Conservation (phyloP, 1,140 invertebrate genomes). For the Rhizoglyphus robini region DNA sequence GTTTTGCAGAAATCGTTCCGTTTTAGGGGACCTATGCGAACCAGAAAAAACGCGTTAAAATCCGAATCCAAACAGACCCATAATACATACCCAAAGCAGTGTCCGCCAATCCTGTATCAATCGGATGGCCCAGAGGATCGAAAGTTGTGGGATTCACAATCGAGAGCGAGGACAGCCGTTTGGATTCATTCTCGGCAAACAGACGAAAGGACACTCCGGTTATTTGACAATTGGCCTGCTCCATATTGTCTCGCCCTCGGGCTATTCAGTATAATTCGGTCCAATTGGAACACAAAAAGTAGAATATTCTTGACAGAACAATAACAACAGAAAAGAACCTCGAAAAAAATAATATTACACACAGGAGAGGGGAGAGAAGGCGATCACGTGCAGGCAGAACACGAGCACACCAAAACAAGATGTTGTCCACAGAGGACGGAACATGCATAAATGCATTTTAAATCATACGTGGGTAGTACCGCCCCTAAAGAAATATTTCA, state of each 20-base stretch:
- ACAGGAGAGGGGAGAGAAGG: too few species aligned
- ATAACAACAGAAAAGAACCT: too few species aligned
- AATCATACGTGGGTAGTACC: too few species aligned
- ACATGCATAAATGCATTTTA: too few species aligned
- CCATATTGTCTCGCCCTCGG: not conserved
- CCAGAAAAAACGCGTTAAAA: slow-evolving; percentile 17
- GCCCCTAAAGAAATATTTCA: too few species aligned
- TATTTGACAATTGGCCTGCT: slow-evolving; percentile 10
- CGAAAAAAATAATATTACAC: too few species aligned
- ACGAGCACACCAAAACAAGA: too few species aligned
- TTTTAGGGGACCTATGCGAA: slow-evolving; percentile 35
- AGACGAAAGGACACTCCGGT: slow-evolving; percentile 18
- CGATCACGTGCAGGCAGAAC: too few species aligned
- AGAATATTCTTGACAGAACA: too few species aligned
- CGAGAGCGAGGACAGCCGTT: slow-evolving; percentile 67
- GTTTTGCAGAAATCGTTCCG: slow-evolving; percentile 59
- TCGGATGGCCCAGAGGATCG: slow-evolving; percentile 65
- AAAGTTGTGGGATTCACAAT: slow-evolving; percentile 68
- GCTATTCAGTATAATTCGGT: not conserved
- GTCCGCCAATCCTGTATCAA: slow-evolving; percentile 73
- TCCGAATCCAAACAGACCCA: not conserved
- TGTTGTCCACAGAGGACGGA: too few species aligned
- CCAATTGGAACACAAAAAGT: too few species aligned
- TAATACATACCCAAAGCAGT: slow-evolving; percentile 47
- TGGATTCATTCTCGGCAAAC: slow-evolving; percentile 54